Evolutionary conservation across 2,888 invertebrate species (phyloP), one percentile per base, ranked within the genome.

Genomic region (Sicus ferrugineus): DNA sequence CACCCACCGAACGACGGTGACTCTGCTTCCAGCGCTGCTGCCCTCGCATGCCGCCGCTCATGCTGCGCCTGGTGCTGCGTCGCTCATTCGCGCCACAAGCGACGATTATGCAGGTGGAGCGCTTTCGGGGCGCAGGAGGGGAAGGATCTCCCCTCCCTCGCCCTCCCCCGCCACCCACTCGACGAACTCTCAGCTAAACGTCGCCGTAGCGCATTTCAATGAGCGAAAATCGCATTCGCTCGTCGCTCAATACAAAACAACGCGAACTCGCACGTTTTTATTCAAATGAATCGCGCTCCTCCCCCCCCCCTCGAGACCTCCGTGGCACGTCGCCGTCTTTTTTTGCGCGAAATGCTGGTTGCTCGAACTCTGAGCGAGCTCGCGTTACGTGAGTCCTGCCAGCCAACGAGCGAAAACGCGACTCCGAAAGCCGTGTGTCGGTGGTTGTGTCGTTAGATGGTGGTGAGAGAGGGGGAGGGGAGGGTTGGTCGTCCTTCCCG

Each of bases 91-190:
- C 4, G 69, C 68, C 70, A 69, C 65, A 66, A 71, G 74, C 74
- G 73, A 74, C 75, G 76, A 77, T 76, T 76, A 75, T 75, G 75
- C 74, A 76, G 76, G 76, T 76, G 77, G 70, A 71, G 70, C 70
- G 76, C 21, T 50, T 50, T 1, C 4, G 6, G 1, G 7, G 38
- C 38, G 38, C 5, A 34, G 7, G 38, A 34, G 5, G 4, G n/a
- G 42, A 42, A 34, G 11, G 38, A 9, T 34, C 38, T 9, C 11
- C 38, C 11, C 38, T 11, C 38, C 38, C 38, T 34, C 38, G 7
- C 11, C 11, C 38, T 34, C 38, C 11, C 38, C 38, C 11, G 38
- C 38, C 11, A 9, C 11, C 38, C n/a, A n/a, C n/a, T n/a, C n/a
- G n/a, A n/a, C n/a, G n/a, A n/a, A 3, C 9, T 4, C 42, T n/a